Conservation (phyloP, 2,113 vertebrate species). For the Rhinolophus ferrumequinum region DNA sequence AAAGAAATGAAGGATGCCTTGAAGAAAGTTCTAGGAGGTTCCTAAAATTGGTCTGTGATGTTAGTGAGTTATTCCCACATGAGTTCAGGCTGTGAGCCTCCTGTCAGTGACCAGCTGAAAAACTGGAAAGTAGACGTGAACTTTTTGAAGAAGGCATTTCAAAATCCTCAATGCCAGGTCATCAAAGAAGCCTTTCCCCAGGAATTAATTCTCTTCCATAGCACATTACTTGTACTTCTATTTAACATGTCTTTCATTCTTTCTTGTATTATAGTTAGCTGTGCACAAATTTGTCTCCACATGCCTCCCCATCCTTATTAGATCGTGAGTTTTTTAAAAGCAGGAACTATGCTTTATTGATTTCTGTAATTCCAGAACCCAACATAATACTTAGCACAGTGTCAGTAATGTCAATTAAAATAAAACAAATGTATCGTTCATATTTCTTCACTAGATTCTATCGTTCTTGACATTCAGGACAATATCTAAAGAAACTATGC, state of each 20-base stretch:
- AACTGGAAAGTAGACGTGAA: background rate
- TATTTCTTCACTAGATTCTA: background rate
- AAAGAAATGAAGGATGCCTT: constrained; percentile 78
- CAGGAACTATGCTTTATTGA: background rate
- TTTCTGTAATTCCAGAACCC: background rate
- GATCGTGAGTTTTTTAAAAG: background rate
- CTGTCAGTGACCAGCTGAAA: background rate
- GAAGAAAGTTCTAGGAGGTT: constrained; percentile 61
- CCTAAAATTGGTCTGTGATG: background rate
- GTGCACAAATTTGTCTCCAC: background rate
- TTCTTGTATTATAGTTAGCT: background rate
- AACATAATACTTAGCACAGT: background rate
- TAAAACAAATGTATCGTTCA: background rate
- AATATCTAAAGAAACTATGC: background rate
- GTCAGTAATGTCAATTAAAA: background rate
- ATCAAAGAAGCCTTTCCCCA: background rate
- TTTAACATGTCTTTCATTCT: background rate
- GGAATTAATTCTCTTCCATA: background rate
- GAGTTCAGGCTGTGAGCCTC: background rate
- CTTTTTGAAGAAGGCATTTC: background rate
- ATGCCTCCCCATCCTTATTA: background rate
- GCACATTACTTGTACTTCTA: background rate
- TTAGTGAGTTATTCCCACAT: background rate
- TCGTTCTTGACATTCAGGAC: background rate
- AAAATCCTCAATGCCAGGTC: background rate